phyloP scores from a whole-genome alignment of 2,113 vertebrate species.

The Sinocyclocheilus rhinocerous region DNA sequence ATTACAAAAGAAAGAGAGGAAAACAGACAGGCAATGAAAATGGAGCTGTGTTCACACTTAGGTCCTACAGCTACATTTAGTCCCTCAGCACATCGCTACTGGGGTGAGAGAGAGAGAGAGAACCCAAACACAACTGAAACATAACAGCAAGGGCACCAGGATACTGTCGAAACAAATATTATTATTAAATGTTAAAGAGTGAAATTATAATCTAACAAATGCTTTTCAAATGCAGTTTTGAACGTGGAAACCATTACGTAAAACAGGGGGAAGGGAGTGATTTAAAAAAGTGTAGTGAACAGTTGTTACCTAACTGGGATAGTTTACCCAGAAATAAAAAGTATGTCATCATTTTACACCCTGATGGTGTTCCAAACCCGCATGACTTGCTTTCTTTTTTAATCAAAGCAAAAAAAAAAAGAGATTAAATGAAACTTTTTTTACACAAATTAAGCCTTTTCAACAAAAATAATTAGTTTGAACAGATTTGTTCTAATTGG shows the following conservation, averaged over 20 bases:
- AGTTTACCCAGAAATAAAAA: not conserved
- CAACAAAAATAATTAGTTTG: not conserved
- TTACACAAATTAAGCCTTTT: not conserved
- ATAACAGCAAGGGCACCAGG: not conserved
- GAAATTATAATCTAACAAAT: not conserved
- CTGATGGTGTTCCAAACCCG: not conserved
- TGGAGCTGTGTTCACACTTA: slow-evolving; percentile 44
- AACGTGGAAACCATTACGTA: not conserved
- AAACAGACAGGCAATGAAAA: slow-evolving; percentile 26
- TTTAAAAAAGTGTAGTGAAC: not conserved
- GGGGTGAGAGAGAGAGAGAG: not conserved
- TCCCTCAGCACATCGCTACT: slow-evolving; percentile 28
- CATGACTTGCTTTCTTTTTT: not conserved
- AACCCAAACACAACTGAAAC: slow-evolving; percentile 25
- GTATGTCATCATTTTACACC: not conserved
- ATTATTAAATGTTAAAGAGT: not conserved
- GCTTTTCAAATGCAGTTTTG: not conserved
- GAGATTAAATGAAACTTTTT: not conserved
- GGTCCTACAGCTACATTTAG: slow-evolving; percentile 16
- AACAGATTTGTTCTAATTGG: not conserved
- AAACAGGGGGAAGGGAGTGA: not conserved
- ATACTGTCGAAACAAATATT: not conserved
- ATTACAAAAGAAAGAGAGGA: slow-evolving; percentile 38
- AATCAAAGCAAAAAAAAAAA: not conserved
- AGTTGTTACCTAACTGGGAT: not conserved